Conservation (phyloP, 2,888 invertebrate genomes). For the Leucania comma region DNA sequence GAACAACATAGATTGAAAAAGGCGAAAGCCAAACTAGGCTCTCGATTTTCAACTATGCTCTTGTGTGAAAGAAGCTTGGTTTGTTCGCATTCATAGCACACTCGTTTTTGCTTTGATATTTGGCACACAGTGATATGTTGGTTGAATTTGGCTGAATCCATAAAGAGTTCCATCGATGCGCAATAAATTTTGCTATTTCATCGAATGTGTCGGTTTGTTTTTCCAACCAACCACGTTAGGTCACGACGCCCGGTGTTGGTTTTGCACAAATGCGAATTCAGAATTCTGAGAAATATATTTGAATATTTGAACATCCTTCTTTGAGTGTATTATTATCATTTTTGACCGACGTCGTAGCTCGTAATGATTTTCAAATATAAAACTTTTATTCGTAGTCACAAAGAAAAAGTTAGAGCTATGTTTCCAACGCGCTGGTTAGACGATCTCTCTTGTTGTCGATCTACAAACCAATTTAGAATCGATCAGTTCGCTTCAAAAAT, state of each 20-base stretch:
- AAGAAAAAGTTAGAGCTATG: slow-evolving; percentile 14
- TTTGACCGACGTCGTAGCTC: slow-evolving; percentile 21
- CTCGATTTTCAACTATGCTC: slow-evolving; percentile 37
- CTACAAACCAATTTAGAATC: slow-evolving; percentile 53
- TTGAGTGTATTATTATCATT: slow-evolving; percentile 28
- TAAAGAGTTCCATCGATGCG: slow-evolving; percentile 29
- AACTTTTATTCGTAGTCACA: slow-evolving; percentile 23
- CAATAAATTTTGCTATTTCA: slow-evolving; percentile 51
- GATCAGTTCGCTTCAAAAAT: slow-evolving; percentile 55
- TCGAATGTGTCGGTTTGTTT: slow-evolving; percentile 24
- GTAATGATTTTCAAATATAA: slow-evolving; percentile 26
- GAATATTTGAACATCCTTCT: slow-evolving; percentile 33
- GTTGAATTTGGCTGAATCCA: slow-evolving; percentile 48
- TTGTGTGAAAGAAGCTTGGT: slow-evolving; percentile 33
- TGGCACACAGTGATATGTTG: slow-evolving; percentile 48
- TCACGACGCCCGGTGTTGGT: slow-evolving; percentile 29
- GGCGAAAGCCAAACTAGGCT: slow-evolving; percentile 10
- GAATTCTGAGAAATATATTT: slow-evolving; percentile 42
- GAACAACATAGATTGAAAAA: slow-evolving; percentile 48
- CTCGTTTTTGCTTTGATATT: slow-evolving; percentile 52
- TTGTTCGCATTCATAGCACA: slow-evolving; percentile 35
- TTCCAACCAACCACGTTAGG: slow-evolving; percentile 26
- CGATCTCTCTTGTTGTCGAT: slow-evolving; percentile 53
- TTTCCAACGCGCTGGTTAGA: slow-evolving; percentile 29
- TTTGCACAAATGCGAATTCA: slow-evolving; percentile 31